Base-by-base conservation (phyloP, 2,113 vertebrate genomes). In the Anas platyrhynchos region DNA sequence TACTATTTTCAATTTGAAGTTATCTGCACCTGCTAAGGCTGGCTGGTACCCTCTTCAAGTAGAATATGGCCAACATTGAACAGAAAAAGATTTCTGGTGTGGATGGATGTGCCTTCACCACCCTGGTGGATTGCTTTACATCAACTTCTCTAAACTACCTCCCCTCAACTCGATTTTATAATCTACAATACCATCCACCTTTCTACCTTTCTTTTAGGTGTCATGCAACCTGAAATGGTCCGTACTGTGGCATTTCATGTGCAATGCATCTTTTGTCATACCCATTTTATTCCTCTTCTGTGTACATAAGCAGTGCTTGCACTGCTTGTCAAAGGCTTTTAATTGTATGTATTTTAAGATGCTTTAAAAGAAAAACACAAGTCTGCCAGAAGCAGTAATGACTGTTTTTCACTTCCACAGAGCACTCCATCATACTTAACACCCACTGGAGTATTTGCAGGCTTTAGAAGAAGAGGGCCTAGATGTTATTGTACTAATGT, bases 301-400 rank as follows among this genome's bases (percentile, higher is more conserved):
- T 1, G 0, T 31, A 61, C 17, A 58, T 67, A 86, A 93, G 32
- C n/a, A 81, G 26, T 13, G 14, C 65, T 78, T 78, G 16, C 25
- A 43, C 22, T n/a, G 34, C 25, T 75, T 88, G 61, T 65, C 79
- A 93, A 43, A 8, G 6, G 6, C 26, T 86, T 94, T 94, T 71
- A 46, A 91, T 86, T 86, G 69, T 71, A 86, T 20, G 9, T 36
- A 74, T 89, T 96, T 96, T 75, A 75, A 83, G 85, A 77, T 61
- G 54, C 32, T 90, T 74, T 83, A 61, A 82, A 85, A 88, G 54
- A 81, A 93, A 86, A 36, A 27, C 65, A 58, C 0, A 0, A 55
- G 75, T 58, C 31, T 58, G 38, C 7, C 44, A 86, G 65, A 72
- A 91, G n/a, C 48, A 56, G 23, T 52, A 93, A 93, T 29, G 58